A percentile compares a stretch with the other conserved stretches of the same genome.
These are phyloP conservation scores for Lepetodrilus schrolli DNA, from an alignment of 2,888 invertebrate genomes.

Conservation along the genomic window DNA sequence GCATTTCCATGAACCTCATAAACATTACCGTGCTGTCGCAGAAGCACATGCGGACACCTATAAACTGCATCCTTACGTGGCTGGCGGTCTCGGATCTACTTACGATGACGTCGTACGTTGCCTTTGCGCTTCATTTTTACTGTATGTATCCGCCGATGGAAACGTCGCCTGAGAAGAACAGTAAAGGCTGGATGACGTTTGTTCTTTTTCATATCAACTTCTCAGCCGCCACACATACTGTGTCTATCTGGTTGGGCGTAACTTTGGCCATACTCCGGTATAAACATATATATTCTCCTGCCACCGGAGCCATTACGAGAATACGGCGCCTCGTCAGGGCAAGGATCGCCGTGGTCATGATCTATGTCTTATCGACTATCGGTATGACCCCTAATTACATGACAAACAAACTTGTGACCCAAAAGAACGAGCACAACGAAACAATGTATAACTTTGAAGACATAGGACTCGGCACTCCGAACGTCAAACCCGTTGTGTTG, in stretches of 20 bases:
- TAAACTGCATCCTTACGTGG: slow-evolving; percentile 89
- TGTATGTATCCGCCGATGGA: slow-evolving; percentile 51
- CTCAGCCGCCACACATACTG: slow-evolving; percentile 90
- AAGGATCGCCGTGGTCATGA: slow-evolving; percentile 83
- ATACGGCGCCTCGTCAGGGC: slow-evolving; percentile 78
- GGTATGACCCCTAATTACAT: slow-evolving; percentile 90
- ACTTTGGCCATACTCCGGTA: slow-evolving; percentile 91
- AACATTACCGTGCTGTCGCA: slow-evolving; percentile 90
- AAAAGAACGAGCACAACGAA: slow-evolving; percentile 33
- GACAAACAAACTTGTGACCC: slow-evolving; percentile 81
- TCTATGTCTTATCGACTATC: slow-evolving; percentile 88
- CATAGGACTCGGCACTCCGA: slow-evolving; percentile 49
- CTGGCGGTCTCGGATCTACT: slow-evolving; percentile 92
- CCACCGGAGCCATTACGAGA: slow-evolving; percentile 77
- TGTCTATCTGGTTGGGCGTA: slow-evolving; percentile 93
- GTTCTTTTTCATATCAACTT: slow-evolving; percentile 87
- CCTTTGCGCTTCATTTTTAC: slow-evolving; percentile 84
- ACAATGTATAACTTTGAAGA: slow-evolving; percentile 53
- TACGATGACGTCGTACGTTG: slow-evolving; percentile 93
- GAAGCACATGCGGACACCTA: slow-evolving; percentile 90
- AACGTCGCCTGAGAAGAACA: slow-evolving; percentile 63
- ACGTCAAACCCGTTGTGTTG: slow-evolving; percentile 54
- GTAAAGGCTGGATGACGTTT: slow-evolving; percentile 74
- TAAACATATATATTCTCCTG: slow-evolving; percentile 81
- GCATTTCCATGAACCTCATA: slow-evolving; percentile 90